These are phyloP conservation scores for Pristionchus fissidentatus DNA, from an alignment of 2,888 invertebrate genomes.

Conservation along the genomic window DNA sequence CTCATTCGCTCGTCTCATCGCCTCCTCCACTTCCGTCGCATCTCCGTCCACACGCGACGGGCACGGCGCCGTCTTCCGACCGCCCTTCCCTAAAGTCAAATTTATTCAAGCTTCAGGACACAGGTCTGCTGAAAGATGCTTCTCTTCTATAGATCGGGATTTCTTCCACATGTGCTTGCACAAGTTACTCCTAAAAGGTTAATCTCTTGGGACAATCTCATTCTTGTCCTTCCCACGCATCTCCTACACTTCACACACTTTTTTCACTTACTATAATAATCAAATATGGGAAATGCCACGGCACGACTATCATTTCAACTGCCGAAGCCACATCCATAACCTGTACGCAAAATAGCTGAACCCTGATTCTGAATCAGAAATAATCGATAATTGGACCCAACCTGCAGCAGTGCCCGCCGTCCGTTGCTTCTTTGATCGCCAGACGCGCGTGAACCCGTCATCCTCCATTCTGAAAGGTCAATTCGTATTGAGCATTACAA, in stretches of 20 bases:
- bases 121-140: background rate
- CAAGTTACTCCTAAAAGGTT: too few relatives aligned
- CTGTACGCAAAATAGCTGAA: too few relatives aligned
- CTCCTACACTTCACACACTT: too few relatives aligned
- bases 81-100: background rate
- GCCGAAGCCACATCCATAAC: too few relatives aligned
- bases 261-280: too few relatives aligned
- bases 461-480: slow-evolving; percentile 56
- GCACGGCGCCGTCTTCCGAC: slow-evolving; percentile 35
- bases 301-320: too few relatives aligned
- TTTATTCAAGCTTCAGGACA: background rate
- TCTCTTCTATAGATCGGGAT: background rate
- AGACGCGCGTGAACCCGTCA: slow-evolving; percentile 59
- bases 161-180: too few relatives aligned
- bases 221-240: too few relatives aligned
- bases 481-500: background rate
- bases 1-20: slow-evolving; percentile 49
- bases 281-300: too few relatives aligned
- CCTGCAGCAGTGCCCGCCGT: background rate
- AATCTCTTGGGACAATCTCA: too few relatives aligned
- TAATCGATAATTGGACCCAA: too few relatives aligned
- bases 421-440: slow-evolving; percentile 11
- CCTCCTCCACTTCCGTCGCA: slow-evolving; percentile 51
- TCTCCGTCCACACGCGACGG: slow-evolving; percentile 53
- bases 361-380: too few relatives aligned